phyloP scores from a whole-genome alignment of 2,888 invertebrate genomes.

The Aphodius sticticus region DNA sequence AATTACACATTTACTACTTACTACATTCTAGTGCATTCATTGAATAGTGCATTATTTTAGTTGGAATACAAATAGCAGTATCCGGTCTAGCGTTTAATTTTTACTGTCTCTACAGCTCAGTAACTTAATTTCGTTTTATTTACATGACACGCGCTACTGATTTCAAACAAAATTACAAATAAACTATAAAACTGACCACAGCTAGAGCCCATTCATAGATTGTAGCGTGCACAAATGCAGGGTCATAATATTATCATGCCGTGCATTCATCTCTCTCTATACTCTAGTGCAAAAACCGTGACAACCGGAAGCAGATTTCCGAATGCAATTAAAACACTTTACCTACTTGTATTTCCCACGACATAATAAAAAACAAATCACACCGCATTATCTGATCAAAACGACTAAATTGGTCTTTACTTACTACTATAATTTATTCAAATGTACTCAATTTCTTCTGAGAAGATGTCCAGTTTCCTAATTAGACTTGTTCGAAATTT shows the following conservation, averaged over 20 bases:
- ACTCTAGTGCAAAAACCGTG: background rate
- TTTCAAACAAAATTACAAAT: background rate
- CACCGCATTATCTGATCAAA: background rate
- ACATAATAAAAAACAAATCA: slow-evolving; percentile 4
- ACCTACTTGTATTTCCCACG: background rate
- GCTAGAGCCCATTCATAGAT: background rate
- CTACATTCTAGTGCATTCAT: background rate
- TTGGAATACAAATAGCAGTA: background rate
- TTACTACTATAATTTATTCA: background rate
- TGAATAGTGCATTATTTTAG: background rate
- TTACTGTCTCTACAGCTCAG: background rate
- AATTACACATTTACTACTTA: too few species aligned
- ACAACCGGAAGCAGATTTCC: background rate
- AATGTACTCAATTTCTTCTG: background rate
- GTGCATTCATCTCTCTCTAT: background rate
- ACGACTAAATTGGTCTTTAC: background rate
- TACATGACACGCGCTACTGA: background rate
- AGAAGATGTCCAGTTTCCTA: background rate
- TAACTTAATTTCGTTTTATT: background rate
- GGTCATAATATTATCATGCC: background rate
- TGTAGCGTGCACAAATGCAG: background rate
- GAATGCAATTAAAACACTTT: slow-evolving; percentile 4
- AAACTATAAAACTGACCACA: background rate
- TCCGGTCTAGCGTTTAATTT: background rate
- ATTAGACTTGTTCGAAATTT: background rate